Percentiles rank a stretch among this genome's conserved stretches.
phyloP scores from a whole-genome alignment of 2,888 invertebrate genomes.

The Idaea biselata region DNA sequence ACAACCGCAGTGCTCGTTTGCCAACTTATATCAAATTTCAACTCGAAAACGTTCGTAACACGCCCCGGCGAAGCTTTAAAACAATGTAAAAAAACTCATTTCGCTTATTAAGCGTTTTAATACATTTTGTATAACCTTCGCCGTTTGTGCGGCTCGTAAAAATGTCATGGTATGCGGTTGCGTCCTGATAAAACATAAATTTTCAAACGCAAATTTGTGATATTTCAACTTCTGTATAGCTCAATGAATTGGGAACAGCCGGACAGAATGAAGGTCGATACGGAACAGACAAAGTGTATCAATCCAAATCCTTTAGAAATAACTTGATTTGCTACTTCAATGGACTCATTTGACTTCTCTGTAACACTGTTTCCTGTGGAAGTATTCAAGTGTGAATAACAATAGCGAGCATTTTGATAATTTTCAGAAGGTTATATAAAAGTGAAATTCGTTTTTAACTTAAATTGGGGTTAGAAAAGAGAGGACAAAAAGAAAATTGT shows the following conservation, averaged over 20 bases:
- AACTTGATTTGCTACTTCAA: constrained; percentile 27
- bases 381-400: neutral
- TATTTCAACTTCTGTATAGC: constrained; percentile 53
- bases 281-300: constrained; percentile 31
- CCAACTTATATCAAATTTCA: constrained; percentile 35
- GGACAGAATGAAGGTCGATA: constrained; percentile 28
- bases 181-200: constrained; percentile 44
- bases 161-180: constrained; percentile 35
- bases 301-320: constrained; percentile 32
- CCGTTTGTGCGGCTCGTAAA: constrained; percentile 37
- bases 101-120: constrained; percentile 39
- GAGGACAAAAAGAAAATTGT: neutral
- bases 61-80: constrained; percentile 27
- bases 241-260: constrained; percentile 53
- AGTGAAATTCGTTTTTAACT: neutral
- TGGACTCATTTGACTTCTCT: constrained; percentile 16
- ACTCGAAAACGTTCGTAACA: constrained; percentile 31
- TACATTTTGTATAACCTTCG: constrained; percentile 28
- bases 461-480: neutral
- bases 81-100: constrained; percentile 33
- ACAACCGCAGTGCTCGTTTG: constrained; percentile 33
- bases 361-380: neutral
- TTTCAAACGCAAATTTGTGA: constrained; percentile 43
- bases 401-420: neutral
- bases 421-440: neutral